These are phyloP conservation scores for Mormyrus hasselquistii DNA, from an alignment of 2,797 vertebrate genomes.

Conservation along the genomic window DNA sequence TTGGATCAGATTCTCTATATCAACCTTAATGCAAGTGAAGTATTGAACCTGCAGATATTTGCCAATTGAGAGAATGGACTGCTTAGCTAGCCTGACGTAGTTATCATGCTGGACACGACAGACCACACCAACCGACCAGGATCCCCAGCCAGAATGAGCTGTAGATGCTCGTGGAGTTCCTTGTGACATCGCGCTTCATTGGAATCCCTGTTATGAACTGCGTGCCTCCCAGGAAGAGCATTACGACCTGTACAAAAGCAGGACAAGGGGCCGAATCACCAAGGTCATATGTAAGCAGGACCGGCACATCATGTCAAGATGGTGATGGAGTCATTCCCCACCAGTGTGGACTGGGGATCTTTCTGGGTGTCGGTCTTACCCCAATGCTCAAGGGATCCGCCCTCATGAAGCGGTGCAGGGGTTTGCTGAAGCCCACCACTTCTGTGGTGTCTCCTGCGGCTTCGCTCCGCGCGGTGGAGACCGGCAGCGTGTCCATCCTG, in stretches of 20 bases:
- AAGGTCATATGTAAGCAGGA: background rate
- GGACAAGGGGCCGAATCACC: background rate
- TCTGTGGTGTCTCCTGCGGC: background rate
- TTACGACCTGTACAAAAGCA: conserved; percentile 38
- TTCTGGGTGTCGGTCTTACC: background rate
- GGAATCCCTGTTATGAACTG: conserved; percentile 34
- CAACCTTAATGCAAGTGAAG: background rate
- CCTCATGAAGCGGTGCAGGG: background rate
- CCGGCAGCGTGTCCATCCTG: background rate
- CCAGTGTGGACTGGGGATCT: background rate
- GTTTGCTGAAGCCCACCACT: background rate
- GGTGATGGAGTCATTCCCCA: background rate
- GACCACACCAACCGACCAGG: conserved; percentile 45
- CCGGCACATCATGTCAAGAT: background rate
- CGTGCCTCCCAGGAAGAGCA: conserved; percentile 47
- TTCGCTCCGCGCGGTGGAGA: background rate
- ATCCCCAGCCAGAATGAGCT: conserved; percentile 37
- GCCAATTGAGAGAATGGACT: background rate
- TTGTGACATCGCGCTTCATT: fast-evolving
- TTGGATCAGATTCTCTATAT: background rate
- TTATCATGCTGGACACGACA: background rate
- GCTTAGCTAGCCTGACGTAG: background rate
- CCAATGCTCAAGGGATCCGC: background rate
- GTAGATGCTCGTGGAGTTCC: fast-evolving
- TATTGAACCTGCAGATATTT: background rate